A percentile compares a stretch with the other conserved stretches of the same genome.
Evolutionary conservation across 2,797 vertebrate genomes (phyloP).

Genomic region (Margarornis squamiger): DNA sequence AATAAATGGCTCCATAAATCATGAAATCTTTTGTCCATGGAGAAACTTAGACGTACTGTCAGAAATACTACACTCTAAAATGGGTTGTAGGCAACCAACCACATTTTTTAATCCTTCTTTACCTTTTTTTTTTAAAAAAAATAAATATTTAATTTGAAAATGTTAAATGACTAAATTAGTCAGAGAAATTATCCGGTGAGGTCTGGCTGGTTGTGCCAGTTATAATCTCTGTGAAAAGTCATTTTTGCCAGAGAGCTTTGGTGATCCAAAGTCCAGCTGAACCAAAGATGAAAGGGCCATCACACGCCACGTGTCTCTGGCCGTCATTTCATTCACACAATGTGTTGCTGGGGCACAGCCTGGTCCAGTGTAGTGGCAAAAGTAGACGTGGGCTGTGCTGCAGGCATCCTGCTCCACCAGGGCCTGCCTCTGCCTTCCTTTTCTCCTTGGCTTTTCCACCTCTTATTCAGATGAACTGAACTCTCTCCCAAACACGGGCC

Average conservation of each 20-base stretch:
- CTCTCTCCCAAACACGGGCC: background rate
- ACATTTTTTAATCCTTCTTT: background rate
- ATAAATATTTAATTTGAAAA: constrained; percentile 14
- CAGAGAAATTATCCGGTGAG: background rate
- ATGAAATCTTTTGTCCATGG: constrained; percentile 10
- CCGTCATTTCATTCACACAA: background rate
- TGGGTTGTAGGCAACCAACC: background rate
- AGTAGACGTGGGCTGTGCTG: no score
- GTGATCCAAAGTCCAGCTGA: background rate
- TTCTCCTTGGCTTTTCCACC: background rate
- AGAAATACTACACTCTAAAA: constrained; percentile 37
- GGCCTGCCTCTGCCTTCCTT: background rate
- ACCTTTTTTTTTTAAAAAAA: background rate
- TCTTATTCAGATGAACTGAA: background rate
- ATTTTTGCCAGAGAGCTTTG: background rate
- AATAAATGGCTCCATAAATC: constrained; percentile 57
- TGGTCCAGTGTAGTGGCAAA: no score
- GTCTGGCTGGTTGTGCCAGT: background rate
- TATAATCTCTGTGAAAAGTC: background rate
- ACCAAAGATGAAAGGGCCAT: background rate
- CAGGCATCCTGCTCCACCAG: no score
- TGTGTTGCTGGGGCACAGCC: fast-evolving
- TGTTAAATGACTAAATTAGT: background rate
- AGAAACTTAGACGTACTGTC: constrained; percentile 43
- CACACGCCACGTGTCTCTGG: fast-evolving